These are phyloP conservation scores for Tetramorium parvispinum DNA, from an alignment of 1,140 invertebrate genomes.

Conservation along the genomic window DNA sequence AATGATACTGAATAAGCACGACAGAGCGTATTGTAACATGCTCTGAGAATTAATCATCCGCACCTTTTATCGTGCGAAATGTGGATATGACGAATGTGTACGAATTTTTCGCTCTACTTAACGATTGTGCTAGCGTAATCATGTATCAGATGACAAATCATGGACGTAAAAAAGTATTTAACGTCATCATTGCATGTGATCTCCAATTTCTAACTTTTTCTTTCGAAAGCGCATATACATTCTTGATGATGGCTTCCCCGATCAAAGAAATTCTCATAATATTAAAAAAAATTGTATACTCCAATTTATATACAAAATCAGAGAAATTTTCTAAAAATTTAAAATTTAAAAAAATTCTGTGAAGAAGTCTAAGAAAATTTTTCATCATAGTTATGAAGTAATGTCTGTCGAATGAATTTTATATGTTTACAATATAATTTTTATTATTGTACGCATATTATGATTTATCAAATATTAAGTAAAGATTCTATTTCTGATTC, in stretches of 20 bases:
- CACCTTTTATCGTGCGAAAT: slow-evolving; percentile 20
- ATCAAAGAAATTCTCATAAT: too few relatives aligned
- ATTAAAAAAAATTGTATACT: too few relatives aligned
- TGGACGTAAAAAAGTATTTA: not conserved
- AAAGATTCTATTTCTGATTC: too few relatives aligned
- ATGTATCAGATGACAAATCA: not conserved
- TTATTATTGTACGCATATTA: not conserved
- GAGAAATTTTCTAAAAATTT: too few relatives aligned
- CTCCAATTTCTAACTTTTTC: not conserved
- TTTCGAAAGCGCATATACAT: not conserved
- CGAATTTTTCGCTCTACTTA: not conserved
- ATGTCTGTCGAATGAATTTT: too few relatives aligned
- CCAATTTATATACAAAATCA: too few relatives aligned
- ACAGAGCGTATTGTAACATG: not conserved
- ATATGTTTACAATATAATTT: not conserved
- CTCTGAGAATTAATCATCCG: slow-evolving; percentile 31
- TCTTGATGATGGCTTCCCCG: too few relatives aligned
- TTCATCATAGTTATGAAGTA: too few relatives aligned
- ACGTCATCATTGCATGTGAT: not conserved
- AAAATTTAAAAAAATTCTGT: too few relatives aligned
- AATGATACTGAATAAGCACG: slow-evolving; percentile 7
- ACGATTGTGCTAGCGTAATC: not conserved
- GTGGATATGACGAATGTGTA: slow-evolving; percentile 6
- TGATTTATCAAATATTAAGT: too few relatives aligned
- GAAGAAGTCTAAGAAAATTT: too few relatives aligned